Conservation (phyloP, 2,797 vertebrate species). For the Tapirus indicus region DNA sequence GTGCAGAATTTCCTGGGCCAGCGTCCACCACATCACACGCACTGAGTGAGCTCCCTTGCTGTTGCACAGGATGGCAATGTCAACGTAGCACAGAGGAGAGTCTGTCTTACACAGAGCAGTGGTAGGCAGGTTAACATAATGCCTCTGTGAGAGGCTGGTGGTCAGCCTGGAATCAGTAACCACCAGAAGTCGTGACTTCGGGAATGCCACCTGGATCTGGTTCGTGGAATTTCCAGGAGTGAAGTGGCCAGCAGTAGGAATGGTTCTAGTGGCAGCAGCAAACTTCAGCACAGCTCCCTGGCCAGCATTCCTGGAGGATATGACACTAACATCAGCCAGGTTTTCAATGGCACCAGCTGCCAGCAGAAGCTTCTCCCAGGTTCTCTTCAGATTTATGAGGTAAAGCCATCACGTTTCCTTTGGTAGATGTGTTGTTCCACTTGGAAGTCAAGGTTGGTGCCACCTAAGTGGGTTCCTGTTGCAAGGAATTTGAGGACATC, state of each 20-base stretch:
- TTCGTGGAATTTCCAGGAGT: neutral
- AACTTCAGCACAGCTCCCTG: rapidly evolving
- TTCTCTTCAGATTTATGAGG: neutral
- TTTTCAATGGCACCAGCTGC: neutral
- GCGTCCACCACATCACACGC: too few relatives aligned
- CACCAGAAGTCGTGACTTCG: too few relatives aligned
- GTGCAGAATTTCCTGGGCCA: neutral
- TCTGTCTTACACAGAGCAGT: too few relatives aligned
- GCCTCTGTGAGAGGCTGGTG: too few relatives aligned
- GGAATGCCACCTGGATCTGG: neutral
- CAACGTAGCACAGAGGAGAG: too few relatives aligned
- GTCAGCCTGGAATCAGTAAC: too few relatives aligned
- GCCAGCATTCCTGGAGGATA: neutral
- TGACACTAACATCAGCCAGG: rapidly evolving
- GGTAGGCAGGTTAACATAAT: too few relatives aligned
- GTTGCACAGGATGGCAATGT: too few relatives aligned
- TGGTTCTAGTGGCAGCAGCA: rapidly evolving
- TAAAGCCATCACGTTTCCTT: neutral
- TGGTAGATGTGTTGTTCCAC: neutral
- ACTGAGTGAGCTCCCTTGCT: too few relatives aligned
- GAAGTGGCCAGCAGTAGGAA: too few relatives aligned
- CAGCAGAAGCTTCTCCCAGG: neutral
- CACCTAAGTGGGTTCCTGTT: neutral
- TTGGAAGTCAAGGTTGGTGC: neutral
- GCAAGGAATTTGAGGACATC: neutral